Evolutionary conservation across 2,113 vertebrate species (phyloP), one percentile per base, ranked within the genome.

Genomic region (Mormyrus lacerda): DNA sequence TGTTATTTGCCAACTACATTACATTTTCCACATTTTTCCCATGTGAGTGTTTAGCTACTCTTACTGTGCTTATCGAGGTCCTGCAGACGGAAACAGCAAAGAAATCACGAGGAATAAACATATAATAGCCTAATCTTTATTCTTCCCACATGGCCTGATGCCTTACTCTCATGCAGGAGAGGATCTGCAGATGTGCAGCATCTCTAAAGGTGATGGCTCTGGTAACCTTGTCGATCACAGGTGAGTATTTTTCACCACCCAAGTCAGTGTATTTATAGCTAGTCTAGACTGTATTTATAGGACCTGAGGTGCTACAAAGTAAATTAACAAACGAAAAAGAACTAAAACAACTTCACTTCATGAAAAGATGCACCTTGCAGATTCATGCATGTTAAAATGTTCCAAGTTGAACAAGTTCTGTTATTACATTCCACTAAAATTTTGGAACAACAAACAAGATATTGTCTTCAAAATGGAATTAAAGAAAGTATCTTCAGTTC

Each of bases 21-120:
- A 89, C 87, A 91, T 91, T 90, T 90, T 53, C 85, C 55, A 90
- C 73, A 88, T 39, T 89, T 88, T 90, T 88, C 73, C 87, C 39
- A 76, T 83, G 42, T 89, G 79, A 89, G 90, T 79, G 65, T 87
- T 53, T 89, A 35, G 47, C 83, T 65, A 65, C 83, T 84, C 89
- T 92, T 87, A 90, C 51, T 48, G 90, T 82, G 92, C 93, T 95
- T 95, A 96, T 96, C 95, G 89, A 92, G 91, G 88, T 24, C 85
- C 89, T 91, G 93, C 95, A 96, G 95, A 92, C 79, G 93, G 93
- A 91, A 53, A 89, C 89, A 90, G 92, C 89, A 90, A 92, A 90
- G 27, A 91, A 91, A 92, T 91, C 93, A 90, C 92, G 93, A 92
- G 92, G 90, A 89, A 91, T 89, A 86, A 48, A 90, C 89, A 90